Evolutionary conservation across 2,797 vertebrate species (phyloP).

Genomic region (Discoglossus pictus): DNA sequence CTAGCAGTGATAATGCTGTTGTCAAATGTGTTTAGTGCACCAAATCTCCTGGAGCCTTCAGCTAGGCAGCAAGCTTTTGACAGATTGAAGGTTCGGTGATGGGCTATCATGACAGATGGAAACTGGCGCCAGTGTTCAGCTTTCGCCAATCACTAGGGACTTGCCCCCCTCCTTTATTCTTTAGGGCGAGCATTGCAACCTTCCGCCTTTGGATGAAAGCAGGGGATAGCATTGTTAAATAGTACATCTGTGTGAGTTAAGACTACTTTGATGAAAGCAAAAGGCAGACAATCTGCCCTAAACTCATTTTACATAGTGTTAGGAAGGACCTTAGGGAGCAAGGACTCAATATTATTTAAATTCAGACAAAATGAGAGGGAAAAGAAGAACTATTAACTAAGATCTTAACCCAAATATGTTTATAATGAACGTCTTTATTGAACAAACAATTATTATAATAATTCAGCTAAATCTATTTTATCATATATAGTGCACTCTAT

Average conservation of each 20-base stretch:
- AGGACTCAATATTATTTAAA: constrained; percentile 92
- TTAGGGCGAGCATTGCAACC: constrained; percentile 96
- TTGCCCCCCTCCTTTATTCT: constrained; percentile 99
- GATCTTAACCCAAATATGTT: constrained; percentile 48
- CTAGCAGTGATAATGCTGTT: constrained; percentile 99
- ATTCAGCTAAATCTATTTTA: constrained; percentile 21
- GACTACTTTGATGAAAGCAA: constrained; percentile 98
- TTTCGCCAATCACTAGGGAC: constrained; percentile 99
- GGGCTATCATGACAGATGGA: constrained; percentile 99
- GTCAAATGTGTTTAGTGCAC: constrained; percentile 99
- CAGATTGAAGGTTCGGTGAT: constrained; percentile 99
- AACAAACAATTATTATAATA: constrained; percentile 30
- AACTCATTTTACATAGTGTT: constrained; percentile 98
- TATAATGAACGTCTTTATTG: constrained; percentile 21
- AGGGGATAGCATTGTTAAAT: constrained; percentile 99
- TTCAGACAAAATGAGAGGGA: constrained; percentile 79
- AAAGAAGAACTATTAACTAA: constrained; percentile 45
- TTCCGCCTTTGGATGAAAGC: constrained; percentile 95
- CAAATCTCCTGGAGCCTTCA: constrained; percentile 99
- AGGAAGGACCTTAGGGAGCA: constrained; percentile 85
- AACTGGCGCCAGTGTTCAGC: constrained; percentile 99
- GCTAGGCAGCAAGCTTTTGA: constrained; percentile 98
- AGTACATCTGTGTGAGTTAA: constrained; percentile 99
- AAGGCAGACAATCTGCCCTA: constrained; percentile 95
- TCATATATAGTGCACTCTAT: not conserved